These are phyloP conservation scores for Ctenicera cuprea DNA, from an alignment of 2,888 invertebrate genomes.

Conservation along the genomic window DNA sequence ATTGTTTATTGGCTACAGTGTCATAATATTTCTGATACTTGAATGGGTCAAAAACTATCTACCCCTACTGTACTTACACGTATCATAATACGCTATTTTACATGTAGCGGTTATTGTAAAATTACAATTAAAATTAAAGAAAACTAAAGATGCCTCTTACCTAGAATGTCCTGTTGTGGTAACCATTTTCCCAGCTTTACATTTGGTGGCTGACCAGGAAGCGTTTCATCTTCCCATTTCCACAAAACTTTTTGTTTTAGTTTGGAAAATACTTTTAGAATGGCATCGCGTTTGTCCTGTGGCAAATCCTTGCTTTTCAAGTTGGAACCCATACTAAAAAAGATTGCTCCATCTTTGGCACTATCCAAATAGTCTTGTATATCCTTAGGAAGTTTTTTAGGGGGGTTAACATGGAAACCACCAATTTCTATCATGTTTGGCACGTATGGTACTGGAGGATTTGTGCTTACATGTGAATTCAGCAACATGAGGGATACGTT, in stretches of 20 bases:
- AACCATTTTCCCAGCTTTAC: slow-evolving; percentile 61
- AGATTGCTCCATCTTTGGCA: slow-evolving; percentile 75
- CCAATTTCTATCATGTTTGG: slow-evolving; percentile 77
- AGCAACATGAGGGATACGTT: slow-evolving; percentile 63
- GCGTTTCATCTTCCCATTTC: slow-evolving; percentile 79
- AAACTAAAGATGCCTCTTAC: too few relatives aligned
- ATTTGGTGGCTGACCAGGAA: slow-evolving; percentile 55
- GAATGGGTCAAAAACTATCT: too few relatives aligned
- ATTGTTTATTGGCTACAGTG: too few relatives aligned
- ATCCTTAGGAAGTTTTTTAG: slow-evolving; percentile 68
- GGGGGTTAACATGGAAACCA: slow-evolving; percentile 72
- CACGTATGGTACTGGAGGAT: slow-evolving; percentile 73
- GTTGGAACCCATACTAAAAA: slow-evolving; percentile 78
- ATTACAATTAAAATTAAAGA: too few relatives aligned
- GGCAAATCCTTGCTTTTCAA: slow-evolving; percentile 76
- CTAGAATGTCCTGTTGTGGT: slow-evolving; percentile 65
- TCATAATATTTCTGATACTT: too few relatives aligned
- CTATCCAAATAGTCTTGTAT: slow-evolving; percentile 74
- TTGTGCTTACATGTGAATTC: slow-evolving; percentile 73
- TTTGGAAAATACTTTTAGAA: slow-evolving; percentile 76
- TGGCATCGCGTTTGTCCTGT: slow-evolving; percentile 72
- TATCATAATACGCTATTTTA: too few relatives aligned
- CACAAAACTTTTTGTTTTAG: slow-evolving; percentile 80
- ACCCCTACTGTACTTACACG: too few relatives aligned
- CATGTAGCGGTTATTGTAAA: too few relatives aligned